Base-by-base conservation (phyloP, 2,888 invertebrate genomes). In the Aricia artaxerxes region DNA sequence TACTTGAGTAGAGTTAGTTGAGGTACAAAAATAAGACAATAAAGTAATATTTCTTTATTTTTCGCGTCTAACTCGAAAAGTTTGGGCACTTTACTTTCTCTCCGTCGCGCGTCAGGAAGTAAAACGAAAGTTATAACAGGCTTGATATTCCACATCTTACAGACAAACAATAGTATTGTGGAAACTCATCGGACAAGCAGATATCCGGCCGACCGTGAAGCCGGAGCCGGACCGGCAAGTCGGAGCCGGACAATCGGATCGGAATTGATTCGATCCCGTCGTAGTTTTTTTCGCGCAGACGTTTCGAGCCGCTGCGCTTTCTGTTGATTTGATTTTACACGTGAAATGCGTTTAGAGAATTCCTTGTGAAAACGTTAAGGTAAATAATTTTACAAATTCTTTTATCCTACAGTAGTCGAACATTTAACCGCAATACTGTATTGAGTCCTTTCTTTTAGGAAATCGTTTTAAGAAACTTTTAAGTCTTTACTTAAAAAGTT, bases 251-350 rank as follows among this genome's bases (percentile, higher is more conserved):
- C 69, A 69, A 69, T 69, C 69, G 69, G 69, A 69, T 69, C 69
- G 69, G 69, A 69, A 69, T 69, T 69, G 69, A 69, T 38, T 35
- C 64, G 31, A 61, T 61, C 24, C 2, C 69, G 69, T 69, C 69
- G 69, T 69, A 69, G 35, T 69, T 69, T 69, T 69, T 69, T 69
- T 69, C 35, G 69, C 35, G 35, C 69, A 69, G 69, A 69, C 69
- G 69, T 35, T 38, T 35, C 69, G 69, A 69, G 9, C 35, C 35
- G 35, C 69, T 69, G 69, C 69, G 35, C 6, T 69, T 35, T 11
- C 69, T 16, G 69, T 13, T 69, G 24, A 69, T 69, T 69, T 38
- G 35, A 69, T 69, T 69, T 35, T 69, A 35, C 16, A 35, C 69
- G 35, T 11, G 13, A 35, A 69, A 38, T 69, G 35, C 13, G 35